These are phyloP conservation scores for Vicugna pacos DNA, from an alignment of 2,113 vertebrate species.

Conservation along the genomic window DNA sequence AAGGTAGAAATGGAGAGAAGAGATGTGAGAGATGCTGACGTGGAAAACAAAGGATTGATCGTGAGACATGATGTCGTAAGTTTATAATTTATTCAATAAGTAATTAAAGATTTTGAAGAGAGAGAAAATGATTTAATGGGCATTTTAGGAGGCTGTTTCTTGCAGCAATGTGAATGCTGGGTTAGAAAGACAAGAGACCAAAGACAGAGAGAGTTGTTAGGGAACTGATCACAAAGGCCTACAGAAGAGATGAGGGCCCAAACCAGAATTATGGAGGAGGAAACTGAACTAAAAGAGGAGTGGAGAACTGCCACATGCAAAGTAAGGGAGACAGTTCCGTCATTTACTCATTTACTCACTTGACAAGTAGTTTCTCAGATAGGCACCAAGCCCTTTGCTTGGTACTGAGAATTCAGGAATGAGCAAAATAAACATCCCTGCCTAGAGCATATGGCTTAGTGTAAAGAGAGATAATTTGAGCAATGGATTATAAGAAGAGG, in stretches of 20 bases:
- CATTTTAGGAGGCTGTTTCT: background rate
- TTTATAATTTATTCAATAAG: background rate
- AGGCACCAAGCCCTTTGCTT: background rate
- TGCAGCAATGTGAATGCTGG: background rate
- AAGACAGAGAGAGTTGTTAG: background rate
- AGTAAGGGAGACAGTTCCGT: background rate
- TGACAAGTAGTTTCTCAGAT: conserved; percentile 41
- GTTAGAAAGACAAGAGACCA: background rate
- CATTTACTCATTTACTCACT: background rate
- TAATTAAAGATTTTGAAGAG: background rate
- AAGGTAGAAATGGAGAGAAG: background rate
- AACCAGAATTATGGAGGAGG: background rate
- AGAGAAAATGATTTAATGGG: background rate
- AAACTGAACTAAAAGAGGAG: background rate
- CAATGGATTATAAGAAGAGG: conserved; percentile 8
- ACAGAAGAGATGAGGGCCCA: background rate
- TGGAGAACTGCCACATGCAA: background rate
- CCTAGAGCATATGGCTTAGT: conserved; percentile 9
- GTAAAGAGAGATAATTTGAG: conserved; percentile 51
- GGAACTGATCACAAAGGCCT: background rate
- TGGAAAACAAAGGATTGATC: background rate
- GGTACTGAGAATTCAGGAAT: conserved; percentile 26
- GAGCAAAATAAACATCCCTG: conserved; percentile 38
- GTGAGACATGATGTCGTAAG: background rate
- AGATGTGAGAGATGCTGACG: background rate